These are phyloP conservation scores for Lepidocyrtinus sp. DNA, from an alignment of 2,888 invertebrate genomes.

Conservation along the genomic window DNA sequence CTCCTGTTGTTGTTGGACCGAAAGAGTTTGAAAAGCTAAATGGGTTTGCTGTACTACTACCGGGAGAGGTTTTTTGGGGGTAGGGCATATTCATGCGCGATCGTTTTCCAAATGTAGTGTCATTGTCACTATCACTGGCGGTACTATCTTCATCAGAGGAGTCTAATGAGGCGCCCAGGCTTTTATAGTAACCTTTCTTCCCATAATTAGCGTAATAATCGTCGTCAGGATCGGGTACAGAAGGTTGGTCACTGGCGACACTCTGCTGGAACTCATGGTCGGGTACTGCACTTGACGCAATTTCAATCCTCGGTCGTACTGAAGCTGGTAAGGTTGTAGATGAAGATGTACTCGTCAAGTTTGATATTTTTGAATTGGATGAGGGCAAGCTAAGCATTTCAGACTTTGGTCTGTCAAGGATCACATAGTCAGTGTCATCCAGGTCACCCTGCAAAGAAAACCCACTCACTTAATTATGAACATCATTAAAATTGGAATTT, in stretches of 20 bases:
- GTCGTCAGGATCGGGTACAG: not conserved
- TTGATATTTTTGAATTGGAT: too few species aligned
- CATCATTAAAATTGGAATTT: not conserved
- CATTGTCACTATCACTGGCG: constrained; percentile 34
- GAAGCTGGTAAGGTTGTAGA: too few species aligned
- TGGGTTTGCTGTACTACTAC: not conserved
- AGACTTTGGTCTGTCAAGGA: constrained; percentile 40
- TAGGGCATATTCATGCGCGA: constrained; percentile 21
- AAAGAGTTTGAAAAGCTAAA: not conserved
- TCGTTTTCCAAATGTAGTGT: constrained; percentile 16
- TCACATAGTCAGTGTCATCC: constrained; percentile 40
- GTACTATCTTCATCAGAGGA: constrained; percentile 41
- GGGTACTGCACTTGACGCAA: too few species aligned
- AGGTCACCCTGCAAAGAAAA: constrained; percentile 30
- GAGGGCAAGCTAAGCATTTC: too few species aligned
- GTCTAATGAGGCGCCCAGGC: constrained; percentile 7
- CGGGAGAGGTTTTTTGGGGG: not conserved
- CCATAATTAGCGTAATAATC: not conserved
- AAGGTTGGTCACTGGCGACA: not conserved
- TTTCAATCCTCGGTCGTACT: too few species aligned
- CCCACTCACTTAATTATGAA: not conserved
- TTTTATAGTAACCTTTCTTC: constrained; percentile 19
- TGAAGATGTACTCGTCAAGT: too few species aligned
- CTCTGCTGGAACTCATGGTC: too few species aligned
- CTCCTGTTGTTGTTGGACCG: too few species aligned